These are phyloP conservation scores for Andrena praecox DNA, from an alignment of 2,888 invertebrate species.

Conservation along the genomic window DNA sequence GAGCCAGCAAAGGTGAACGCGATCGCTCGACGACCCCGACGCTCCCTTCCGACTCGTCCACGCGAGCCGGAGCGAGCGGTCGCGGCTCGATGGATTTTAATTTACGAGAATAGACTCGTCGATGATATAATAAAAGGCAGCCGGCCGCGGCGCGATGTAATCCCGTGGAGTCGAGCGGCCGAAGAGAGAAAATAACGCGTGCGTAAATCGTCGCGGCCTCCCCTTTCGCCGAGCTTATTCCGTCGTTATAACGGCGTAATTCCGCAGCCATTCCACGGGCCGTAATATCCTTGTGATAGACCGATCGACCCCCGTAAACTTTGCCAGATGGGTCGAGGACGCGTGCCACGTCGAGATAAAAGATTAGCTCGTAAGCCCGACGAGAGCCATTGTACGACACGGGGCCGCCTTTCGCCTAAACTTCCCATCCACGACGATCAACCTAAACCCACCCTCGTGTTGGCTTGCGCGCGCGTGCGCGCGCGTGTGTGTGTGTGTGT, in stretches of 20 bases:
- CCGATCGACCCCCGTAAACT: slow-evolving; percentile 81
- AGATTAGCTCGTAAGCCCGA: slow-evolving; percentile 78
- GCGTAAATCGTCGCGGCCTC: slow-evolving; percentile 49
- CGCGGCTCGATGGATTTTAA: slow-evolving; percentile 40
- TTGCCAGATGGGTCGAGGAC: slow-evolving; percentile 82
- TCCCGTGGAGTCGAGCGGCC: slow-evolving; percentile 7
- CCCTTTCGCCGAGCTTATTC: slow-evolving; percentile 39
- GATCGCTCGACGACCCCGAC: background rate
- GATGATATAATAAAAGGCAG: slow-evolving; percentile 39
- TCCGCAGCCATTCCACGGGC: slow-evolving; percentile 47
- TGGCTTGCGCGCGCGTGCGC: slow-evolving; percentile 20
- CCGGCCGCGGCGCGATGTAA: slow-evolving; percentile 30
- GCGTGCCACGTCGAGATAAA: slow-evolving; percentile 83
- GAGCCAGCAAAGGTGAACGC: background rate
- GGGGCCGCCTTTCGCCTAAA: slow-evolving; percentile 38
- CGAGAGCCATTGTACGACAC: slow-evolving; percentile 75
- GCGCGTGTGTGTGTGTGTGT: slow-evolving; percentile 55
- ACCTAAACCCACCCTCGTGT: background rate
- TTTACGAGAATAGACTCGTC: slow-evolving; percentile 40
- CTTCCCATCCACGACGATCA: slow-evolving; percentile 30
- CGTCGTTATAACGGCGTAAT: slow-evolving; percentile 48
- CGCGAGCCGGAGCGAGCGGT: background rate
- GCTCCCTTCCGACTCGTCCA: background rate
- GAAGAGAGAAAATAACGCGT: slow-evolving; percentile 45
- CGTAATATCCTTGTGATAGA: slow-evolving; percentile 71